Evolutionary conservation across 2,113 vertebrate genomes (phyloP).

Genomic region (Corynorhinus townsendii): DNA sequence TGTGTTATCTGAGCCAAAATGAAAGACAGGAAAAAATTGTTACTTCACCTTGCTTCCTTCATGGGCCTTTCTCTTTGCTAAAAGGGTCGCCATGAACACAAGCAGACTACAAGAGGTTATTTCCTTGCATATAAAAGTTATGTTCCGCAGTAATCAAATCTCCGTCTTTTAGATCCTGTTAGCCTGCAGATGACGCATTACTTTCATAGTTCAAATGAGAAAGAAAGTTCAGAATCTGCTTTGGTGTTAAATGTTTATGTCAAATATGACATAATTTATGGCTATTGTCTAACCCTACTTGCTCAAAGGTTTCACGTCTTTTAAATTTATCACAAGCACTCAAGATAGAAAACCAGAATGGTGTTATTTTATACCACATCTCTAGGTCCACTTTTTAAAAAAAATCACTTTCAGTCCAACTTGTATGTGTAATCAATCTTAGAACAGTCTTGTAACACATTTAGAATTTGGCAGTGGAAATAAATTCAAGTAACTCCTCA

Average conservation of each 20-base stretch:
- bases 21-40: neutral
- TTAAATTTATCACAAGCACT: conserved; percentile 17
- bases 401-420: conserved; percentile 15
- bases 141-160: neutral
- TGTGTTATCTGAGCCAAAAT: neutral
- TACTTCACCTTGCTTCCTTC: neutral
- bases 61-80: neutral
- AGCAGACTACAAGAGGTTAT: neutral
- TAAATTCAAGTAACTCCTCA: neutral
- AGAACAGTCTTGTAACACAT: neutral
- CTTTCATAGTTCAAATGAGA: neutral
- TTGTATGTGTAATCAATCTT: conserved; percentile 21
- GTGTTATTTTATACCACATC: neutral
- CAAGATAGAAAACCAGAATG: neutral
- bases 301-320: conserved; percentile 9
- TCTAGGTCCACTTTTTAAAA: neutral
- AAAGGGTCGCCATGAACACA: neutral
- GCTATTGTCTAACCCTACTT: neutral
- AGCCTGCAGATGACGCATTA: neutral
- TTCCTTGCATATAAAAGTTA: neutral
- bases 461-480: conserved; percentile 1
- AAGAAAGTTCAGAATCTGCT: conserved; percentile 35
- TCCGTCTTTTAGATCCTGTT: neutral
- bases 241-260: neutral
- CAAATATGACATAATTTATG: conserved; percentile 3